These are phyloP conservation scores for Electrona antarctica DNA, from an alignment of 2,113 vertebrate species.

Conservation along the genomic window DNA sequence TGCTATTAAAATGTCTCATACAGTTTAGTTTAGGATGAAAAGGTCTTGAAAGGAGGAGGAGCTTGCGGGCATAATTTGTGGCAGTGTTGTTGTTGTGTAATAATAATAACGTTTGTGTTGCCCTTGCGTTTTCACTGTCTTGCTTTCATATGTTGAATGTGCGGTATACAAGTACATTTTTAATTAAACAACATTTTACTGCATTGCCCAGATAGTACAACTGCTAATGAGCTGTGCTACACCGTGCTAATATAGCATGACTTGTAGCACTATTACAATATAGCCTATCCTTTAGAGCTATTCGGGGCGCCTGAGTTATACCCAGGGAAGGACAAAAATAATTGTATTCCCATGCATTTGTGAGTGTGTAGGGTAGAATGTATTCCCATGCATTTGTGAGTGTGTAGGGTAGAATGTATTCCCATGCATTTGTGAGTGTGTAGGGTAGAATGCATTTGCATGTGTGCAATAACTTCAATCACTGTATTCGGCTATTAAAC, in stretches of 20 bases:
- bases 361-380: too few relatives aligned
- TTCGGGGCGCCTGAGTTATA: too few relatives aligned
- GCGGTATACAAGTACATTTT: neutral
- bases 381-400: too few relatives aligned
- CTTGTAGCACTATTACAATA: neutral
- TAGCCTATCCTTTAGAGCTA: neutral
- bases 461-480: too few relatives aligned
- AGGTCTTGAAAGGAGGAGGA: slow-evolving; percentile 33
- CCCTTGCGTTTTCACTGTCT: slow-evolving; percentile 7
- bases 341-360: too few relatives aligned
- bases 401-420: too few relatives aligned
- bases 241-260: neutral
- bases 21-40: slow-evolving; percentile 32
- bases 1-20: slow-evolving; percentile 25
- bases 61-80: slow-evolving; percentile 10
- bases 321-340: too few relatives aligned
- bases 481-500: too few relatives aligned
- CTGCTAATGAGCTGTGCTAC: neutral
- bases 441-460: too few relatives aligned
- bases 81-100: slow-evolving; percentile 4
- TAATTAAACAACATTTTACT: neutral
- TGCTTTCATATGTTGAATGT: neutral
- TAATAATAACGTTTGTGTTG: neutral
- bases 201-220: neutral
- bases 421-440: too few relatives aligned